These are phyloP conservation scores for Syrphus vitripennis DNA, from an alignment of 2,888 invertebrate genomes.

Conservation along the genomic window DNA sequence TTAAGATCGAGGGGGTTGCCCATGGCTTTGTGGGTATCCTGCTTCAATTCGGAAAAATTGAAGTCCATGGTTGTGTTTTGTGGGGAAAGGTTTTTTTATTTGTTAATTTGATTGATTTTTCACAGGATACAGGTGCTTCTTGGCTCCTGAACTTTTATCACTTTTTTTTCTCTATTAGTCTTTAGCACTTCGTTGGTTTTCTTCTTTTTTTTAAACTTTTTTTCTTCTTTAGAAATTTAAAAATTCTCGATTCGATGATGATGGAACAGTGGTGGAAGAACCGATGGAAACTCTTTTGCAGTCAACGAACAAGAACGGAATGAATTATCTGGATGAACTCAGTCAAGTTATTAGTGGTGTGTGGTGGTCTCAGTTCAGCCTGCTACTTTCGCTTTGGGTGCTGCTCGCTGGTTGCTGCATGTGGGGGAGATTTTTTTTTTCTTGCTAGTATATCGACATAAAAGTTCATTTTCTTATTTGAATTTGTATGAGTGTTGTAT, in stretches of 20 bases:
- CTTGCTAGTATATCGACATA: background rate
- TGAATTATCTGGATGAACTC: constrained; percentile 58
- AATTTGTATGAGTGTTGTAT: background rate
- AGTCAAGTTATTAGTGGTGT: constrained; percentile 33
- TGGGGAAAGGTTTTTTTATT: constrained; percentile 17
- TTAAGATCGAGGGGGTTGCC: constrained; percentile 75
- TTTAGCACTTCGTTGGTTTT: background rate
- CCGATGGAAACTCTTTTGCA: constrained; percentile 64
- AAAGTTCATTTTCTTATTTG: constrained; percentile 45
- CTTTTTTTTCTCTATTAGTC: background rate
- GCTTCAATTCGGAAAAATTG: constrained; percentile 75
- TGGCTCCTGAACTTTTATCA: background rate
- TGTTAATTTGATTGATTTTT: constrained; percentile 43
- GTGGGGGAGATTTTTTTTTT: constrained; percentile 34
- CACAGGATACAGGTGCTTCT: constrained; percentile 10
- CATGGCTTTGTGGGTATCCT: constrained; percentile 77
- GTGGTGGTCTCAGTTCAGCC: constrained; percentile 8
- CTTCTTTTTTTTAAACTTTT: background rate
- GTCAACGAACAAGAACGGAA: constrained; percentile 69
- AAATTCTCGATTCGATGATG: constrained; percentile 12
- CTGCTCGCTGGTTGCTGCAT: constrained; percentile 15
- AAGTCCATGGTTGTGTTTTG: constrained; percentile 76
- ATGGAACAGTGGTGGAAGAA: constrained; percentile 41
- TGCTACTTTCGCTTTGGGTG: background rate
- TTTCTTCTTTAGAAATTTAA: constrained; percentile 27